Conservation (phyloP, 2,797 vertebrate species). For the Phalloptychus januarius region DNA sequence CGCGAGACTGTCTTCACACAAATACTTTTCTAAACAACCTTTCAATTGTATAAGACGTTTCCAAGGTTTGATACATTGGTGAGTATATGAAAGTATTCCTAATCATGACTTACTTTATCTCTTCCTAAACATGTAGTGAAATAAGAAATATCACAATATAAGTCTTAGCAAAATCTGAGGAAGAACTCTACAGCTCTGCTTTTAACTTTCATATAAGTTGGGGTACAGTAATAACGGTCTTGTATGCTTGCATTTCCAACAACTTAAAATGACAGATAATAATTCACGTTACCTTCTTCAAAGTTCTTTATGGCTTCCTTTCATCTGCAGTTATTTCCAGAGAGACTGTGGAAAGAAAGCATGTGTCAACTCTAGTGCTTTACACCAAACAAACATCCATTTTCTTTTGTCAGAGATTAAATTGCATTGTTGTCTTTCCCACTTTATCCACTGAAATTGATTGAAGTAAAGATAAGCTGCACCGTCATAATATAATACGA, state of each 20-base stretch:
- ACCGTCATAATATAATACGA: slow-evolving; percentile 13
- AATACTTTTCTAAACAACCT: background rate
- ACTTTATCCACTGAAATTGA: slow-evolving; percentile 22
- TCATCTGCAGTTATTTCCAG: slow-evolving; percentile 27
- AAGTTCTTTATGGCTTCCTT: slow-evolving; percentile 47
- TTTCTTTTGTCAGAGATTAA: slow-evolving; percentile 44
- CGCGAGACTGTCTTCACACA: background rate
- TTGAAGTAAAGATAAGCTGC: slow-evolving; percentile 32
- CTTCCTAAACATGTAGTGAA: background rate
- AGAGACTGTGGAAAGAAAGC: slow-evolving; percentile 44
- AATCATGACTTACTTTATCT: background rate
- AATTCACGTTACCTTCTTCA: slow-evolving; percentile 51
- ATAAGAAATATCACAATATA: background rate
- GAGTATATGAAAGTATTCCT: background rate
- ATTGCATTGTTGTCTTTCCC: slow-evolving; percentile 33
- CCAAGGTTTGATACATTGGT: background rate
- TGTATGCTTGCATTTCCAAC: slow-evolving; percentile 47
- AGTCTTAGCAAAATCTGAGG: background rate
- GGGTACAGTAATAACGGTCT: background rate
- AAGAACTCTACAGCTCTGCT: background rate
- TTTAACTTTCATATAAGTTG: background rate
- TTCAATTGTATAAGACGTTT: background rate
- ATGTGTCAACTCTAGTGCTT: slow-evolving; percentile 23
- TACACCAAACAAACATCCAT: slow-evolving; percentile 38
- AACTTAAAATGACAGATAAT: slow-evolving; percentile 48